Evolutionary conservation across 1,140 invertebrate species (phyloP), one percentile per base, ranked within the genome.

Genomic region (Octopus bimaculoides): DNA sequence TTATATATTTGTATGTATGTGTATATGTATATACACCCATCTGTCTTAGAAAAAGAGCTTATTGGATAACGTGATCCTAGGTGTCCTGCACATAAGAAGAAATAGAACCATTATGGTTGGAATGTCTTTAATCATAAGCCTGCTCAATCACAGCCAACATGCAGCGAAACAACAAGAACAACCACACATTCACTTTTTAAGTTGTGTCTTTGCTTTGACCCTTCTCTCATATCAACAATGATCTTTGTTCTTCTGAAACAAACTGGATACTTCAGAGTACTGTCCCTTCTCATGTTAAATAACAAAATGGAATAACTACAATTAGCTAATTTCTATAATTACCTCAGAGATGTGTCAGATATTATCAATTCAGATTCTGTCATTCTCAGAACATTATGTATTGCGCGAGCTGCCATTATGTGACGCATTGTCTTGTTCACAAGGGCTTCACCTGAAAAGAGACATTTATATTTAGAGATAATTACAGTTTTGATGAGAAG

Each of bases 321-420:
- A 52, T 14, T 8, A 17, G 17, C 52, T 1, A 52, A 20, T 75
- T 14, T 55, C 14, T 17, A 17, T 7, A 69, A 81, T 81, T 81
- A 90, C 90, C 89, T 90, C 83, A 91, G 87, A 80, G 86, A 83
- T 77, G 89, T 86, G 84, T 86, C 88, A 8, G 90, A 87, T 8
- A 91, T 88, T 52, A 90, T 84, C 82, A 92, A 83, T 75, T 87
- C 85, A 9, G 89, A 90, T 79, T 91, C 90, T 55, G 88, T 90
- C 85, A 91, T 91, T 79, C 90, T 90, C 82, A 92, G 91, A 14
- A 92, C 87, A 84, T 91, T 91, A 81, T 92, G 90, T 81, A 91
- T 91, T 54, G 91, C 91, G 78, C 91, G 82, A 52, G 91, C 91
- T 77, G 91, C 90, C 89, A 92, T 89, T 66, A 92, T 91, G 80